phyloP scores from a whole-genome alignment of 2,113 vertebrate genomes.

The Tor tambroides region DNA sequence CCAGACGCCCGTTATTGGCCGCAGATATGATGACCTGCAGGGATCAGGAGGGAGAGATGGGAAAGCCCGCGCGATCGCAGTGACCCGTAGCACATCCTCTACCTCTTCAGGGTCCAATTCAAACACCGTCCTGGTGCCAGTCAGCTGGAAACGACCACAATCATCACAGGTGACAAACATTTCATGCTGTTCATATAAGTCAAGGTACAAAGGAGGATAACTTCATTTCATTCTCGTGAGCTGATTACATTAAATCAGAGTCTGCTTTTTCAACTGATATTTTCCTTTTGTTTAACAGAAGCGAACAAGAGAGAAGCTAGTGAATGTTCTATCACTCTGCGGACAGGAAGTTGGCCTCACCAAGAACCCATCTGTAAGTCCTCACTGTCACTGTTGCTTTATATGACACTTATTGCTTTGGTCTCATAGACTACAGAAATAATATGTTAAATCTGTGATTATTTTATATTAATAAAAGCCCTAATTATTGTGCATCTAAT shows the following conservation, averaged over 20 bases:
- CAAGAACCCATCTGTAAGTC: slow-evolving; percentile 97
- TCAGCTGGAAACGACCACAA: slow-evolving; percentile 97
- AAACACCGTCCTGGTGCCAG: slow-evolving; percentile 95
- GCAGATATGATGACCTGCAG: slow-evolving; percentile 92
- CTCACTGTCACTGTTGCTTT: not conserved
- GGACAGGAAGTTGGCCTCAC: slow-evolving; percentile 97
- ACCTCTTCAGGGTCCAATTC: slow-evolving; percentile 97
- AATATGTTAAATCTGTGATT: not conserved
- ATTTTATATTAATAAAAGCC: not conserved
- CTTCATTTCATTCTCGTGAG: not conserved
- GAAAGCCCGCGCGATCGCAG: slow-evolving; percentile 90
- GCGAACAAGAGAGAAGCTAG: slow-evolving; percentile 95
- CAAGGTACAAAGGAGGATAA: not conserved
- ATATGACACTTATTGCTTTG: not conserved
- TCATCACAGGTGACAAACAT: slow-evolving; percentile 86
- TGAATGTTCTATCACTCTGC: slow-evolving; percentile 94
- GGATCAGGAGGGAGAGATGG: slow-evolving; percentile 87
- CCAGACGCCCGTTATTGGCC: slow-evolving; percentile 94
- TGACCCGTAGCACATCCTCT: slow-evolving; percentile 94
- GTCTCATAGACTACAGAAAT: not conserved
- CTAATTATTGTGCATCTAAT: not conserved
- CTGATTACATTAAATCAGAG: not conserved
- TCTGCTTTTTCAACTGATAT: not conserved
- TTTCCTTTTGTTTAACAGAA: slow-evolving; percentile 77
- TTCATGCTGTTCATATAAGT: not conserved